Conservation (phyloP, 92 coral and sea anemone genomes). For the Micromussa lordhowensis region DNA sequence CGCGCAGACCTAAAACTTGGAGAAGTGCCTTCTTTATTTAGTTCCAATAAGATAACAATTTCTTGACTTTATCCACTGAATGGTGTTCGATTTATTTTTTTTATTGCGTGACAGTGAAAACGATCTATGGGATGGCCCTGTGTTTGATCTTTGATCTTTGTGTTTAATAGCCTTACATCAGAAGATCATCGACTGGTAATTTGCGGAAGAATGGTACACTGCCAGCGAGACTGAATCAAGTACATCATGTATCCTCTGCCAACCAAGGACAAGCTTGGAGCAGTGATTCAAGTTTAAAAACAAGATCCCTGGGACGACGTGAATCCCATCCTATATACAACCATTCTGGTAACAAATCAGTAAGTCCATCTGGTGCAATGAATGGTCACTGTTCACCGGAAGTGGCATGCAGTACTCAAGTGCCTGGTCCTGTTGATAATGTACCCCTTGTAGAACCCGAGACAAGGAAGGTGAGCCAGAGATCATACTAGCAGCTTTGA, state of each 20-base stretch:
- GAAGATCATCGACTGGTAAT: conserved; percentile 93
- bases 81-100: no score
- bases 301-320: conserved; percentile 73
- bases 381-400: conserved; percentile 78
- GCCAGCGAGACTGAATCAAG: conserved; percentile 77
- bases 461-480: conserved; percentile 80
- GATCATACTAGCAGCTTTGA: no score
- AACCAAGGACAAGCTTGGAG: conserved; percentile 83
- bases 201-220: conserved; percentile 81
- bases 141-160: no score
- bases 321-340: conserved; percentile 83
- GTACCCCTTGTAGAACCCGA: conserved; percentile 85
- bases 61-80: no score
- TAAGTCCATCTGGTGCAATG: conserved; percentile 66
- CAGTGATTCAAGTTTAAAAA: conserved; percentile 55
- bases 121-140: no score
- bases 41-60: no score
- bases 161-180: conserved; percentile 51
- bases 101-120: no score
- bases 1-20: no score
- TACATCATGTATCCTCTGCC: conserved; percentile 56
- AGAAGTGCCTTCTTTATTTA: no score
- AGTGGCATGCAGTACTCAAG: conserved; percentile 35
- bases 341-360: conserved; percentile 44
- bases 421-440: conserved; percentile 89